Base-by-base conservation (phyloP, 2,888 invertebrate species). In the Drosophila mercatorum region DNA sequence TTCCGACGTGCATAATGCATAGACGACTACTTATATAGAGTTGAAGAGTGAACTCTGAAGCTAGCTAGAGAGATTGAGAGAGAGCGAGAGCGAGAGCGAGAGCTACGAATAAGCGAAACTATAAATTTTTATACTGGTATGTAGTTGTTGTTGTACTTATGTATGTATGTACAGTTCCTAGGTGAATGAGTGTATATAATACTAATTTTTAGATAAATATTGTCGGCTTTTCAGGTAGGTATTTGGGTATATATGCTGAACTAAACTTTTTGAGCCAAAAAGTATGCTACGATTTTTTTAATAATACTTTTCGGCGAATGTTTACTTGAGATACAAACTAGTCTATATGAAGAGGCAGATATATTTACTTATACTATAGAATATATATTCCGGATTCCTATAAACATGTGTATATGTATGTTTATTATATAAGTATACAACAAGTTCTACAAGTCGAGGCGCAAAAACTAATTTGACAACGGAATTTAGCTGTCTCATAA, bases 31-130 rank as follows among this genome's bases (percentile, higher is more conserved):
- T n/a, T 36, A 22, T 4, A 53, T 28, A 31, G 40, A 66, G 34
- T 34, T 62, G 17, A 34, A 34, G 49, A 49, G 31, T 34, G 10
- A 34, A 10, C 2, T 34, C 34, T 22, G 22, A 22, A 31, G 31
- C 51, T 51, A 49, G 17, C 28, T 14, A 47, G 47, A 14, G 28
- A 34, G 31, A 34, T 14, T 28, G 47, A 14, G 28, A 34, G 31
- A 34, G 31, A 34, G 7, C 7, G 14, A 47, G 47, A n/a, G 14
- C 28, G 28, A 31, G 28, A 49, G 28, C 12, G n/a, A 49, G n/a
- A n/a, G 17, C 56, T 68, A 51, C 56, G 12, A 44, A 44, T 68
- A 68, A 57, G 65, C 65, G 8, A 65, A 67, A 64, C 55, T 49
- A 64, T 38, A 11, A 65, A n/a, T 28, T 55, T 49, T 6, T 36